These are phyloP conservation scores for Brienomyrus brachyistius DNA, from an alignment of 2,113 vertebrate species.

Conservation along the genomic window DNA sequence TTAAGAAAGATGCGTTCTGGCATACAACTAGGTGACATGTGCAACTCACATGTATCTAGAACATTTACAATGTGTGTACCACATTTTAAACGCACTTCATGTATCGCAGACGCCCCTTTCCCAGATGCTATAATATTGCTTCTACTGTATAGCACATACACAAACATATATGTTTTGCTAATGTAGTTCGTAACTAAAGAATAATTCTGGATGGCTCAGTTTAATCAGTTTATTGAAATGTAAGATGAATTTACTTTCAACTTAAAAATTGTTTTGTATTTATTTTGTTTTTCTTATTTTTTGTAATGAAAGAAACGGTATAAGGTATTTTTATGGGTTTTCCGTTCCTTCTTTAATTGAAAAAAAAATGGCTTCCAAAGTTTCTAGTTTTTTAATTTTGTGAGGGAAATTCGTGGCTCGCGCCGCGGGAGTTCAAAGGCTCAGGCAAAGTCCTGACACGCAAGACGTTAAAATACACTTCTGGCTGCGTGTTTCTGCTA, in stretches of 20 bases:
- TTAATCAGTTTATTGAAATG: background rate
- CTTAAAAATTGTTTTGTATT: background rate
- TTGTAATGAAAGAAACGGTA: slow-evolving; percentile 56
- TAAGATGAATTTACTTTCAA: background rate
- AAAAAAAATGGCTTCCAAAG: slow-evolving; percentile 45
- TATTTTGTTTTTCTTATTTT: background rate
- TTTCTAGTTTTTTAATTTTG: slow-evolving; percentile 95
- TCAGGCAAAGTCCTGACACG: slow-evolving; percentile 88
- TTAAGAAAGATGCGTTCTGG: background rate
- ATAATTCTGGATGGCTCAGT: background rate
- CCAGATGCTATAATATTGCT: background rate
- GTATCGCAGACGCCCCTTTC: background rate
- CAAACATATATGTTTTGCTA: background rate
- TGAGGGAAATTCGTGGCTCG: slow-evolving; percentile 96
- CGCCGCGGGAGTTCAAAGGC: slow-evolving; percentile 99
- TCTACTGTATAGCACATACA: background rate
- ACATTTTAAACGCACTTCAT: background rate
- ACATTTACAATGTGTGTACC: background rate
- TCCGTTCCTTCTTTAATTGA: background rate
- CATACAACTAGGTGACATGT: background rate
- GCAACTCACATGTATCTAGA: background rate
- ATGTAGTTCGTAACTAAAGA: background rate
- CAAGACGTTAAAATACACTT: slow-evolving; percentile 94
- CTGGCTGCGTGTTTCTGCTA: slow-evolving; percentile 80
- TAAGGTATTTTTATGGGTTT: background rate